Conservation (phyloP, 2,113 vertebrate genomes). For the Mustelus asterias region DNA sequence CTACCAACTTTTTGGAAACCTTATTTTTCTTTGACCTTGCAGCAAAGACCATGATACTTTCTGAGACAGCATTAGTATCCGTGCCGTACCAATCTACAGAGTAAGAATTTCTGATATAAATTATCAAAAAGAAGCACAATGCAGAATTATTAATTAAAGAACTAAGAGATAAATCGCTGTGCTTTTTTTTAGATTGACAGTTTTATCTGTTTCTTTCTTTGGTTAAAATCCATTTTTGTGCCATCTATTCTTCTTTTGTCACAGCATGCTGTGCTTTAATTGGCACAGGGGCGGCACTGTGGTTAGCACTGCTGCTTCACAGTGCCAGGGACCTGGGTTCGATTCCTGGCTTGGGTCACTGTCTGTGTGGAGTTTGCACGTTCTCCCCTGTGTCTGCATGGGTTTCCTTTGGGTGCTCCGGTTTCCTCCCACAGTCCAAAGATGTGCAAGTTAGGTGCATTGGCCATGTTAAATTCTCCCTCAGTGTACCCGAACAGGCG, state of each 20-base stretch:
- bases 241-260: background rate
- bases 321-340: too few species aligned
- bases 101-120: background rate
- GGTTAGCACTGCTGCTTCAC: too few species aligned
- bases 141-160: background rate
- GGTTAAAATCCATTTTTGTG: background rate
- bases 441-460: too few species aligned
- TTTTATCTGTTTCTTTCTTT: background rate
- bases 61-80: background rate
- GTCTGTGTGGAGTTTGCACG: too few species aligned
- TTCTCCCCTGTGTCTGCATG: too few species aligned
- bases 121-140: background rate
- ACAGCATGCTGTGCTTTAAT: background rate
- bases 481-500: too few species aligned
- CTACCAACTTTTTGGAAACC: background rate
- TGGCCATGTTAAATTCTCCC: too few species aligned
- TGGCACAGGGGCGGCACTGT: too few species aligned
- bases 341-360: too few species aligned
- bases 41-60: background rate
- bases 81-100: background rate
- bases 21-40: background rate
- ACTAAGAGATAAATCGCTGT: background rate
- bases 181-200: background rate
- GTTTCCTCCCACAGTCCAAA: too few species aligned
- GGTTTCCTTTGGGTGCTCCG: too few species aligned